A percentile compares a stretch with the other conserved stretches of the same genome.
Conservation (phyloP, 2,113 vertebrate genomes). For the Mustela lutreola region DNA sequence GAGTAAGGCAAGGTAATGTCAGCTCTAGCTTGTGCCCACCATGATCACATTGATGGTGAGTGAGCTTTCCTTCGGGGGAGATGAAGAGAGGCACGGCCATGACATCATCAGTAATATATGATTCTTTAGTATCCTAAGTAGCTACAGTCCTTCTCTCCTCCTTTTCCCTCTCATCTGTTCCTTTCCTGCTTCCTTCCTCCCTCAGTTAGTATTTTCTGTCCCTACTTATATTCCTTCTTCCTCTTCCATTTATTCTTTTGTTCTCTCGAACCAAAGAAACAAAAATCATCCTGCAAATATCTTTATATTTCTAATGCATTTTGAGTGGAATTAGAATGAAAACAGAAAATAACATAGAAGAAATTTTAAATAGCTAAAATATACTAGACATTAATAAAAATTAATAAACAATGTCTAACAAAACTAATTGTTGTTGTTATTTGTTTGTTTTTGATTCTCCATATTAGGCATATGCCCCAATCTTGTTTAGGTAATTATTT, state of each 20-base stretch:
- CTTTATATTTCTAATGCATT: constrained; percentile 19
- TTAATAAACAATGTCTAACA: background rate
- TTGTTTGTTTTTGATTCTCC: background rate
- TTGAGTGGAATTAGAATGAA: constrained; percentile 41
- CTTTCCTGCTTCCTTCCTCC: background rate
- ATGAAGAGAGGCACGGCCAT: background rate
- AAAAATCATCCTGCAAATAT: background rate
- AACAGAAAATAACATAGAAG: background rate
- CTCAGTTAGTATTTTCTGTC: background rate
- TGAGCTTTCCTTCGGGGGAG: background rate
- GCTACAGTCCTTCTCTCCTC: background rate
- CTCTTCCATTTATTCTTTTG: background rate
- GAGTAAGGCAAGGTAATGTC: background rate
- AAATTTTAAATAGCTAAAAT: background rate
- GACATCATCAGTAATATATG: no score
- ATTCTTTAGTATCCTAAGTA: background rate
- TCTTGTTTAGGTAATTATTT: constrained; percentile 5
- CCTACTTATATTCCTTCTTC: background rate
- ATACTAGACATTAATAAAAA: background rate
- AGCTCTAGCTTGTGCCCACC: background rate
- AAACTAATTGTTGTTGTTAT: background rate
- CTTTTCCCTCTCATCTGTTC: background rate
- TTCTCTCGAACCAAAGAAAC: background rate
- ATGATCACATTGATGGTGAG: background rate
- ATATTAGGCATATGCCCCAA: background rate